Base-by-base conservation (phyloP, 2,113 vertebrate species). In the Bubalus kerabau region DNA sequence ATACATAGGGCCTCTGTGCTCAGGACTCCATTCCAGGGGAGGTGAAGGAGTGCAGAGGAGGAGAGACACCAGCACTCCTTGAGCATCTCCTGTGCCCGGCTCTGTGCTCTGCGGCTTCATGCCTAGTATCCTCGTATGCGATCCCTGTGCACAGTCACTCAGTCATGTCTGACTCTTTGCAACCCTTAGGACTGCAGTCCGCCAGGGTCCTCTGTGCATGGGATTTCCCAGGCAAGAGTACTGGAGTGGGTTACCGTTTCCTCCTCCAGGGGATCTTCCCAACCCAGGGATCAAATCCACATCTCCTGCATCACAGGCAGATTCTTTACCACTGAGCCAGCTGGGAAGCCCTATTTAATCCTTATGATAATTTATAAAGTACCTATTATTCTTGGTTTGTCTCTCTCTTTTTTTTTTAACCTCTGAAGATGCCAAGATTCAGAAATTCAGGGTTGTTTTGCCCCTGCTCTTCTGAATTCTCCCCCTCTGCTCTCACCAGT, bases 381-480 rank as follows among this genome's bases (percentile, higher is more conserved):
- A 8, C 50, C 78, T 43, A 14, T 71, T 50, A 28, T n/a, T 23
- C 28, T 91, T 67, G n/a, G 7, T 57, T 50, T 43, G 24, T 17
- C 48, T 48, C 43, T 62, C 16, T 36, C 14, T 67, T 36, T 56
- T 36, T n/a, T 19, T 10, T 46, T 36, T 6, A 3, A 40, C 40
- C 54, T 52, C 87, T 46, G 23, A 28, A 50, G n/a, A 32, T 4
- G 6, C 56, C 21, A 26, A 80, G 50, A 56, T 67, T 76, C 30
- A 43, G 48, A 84, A 85, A 87, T 43, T 23, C 21, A 57, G 57
- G 9, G 28, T 3, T 21, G 24, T 30, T 10, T 8, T 19, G 2
- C 30, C 21, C 2, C n/a, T 14, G 4, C 23, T 32, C 0, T 10
- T 24, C 62, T 54, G 4, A 5, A 0, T 57, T 56, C 36, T 26